These are phyloP conservation scores for Poecile montanus DNA, from an alignment of 2,797 vertebrate genomes.

Conservation along the genomic window DNA sequence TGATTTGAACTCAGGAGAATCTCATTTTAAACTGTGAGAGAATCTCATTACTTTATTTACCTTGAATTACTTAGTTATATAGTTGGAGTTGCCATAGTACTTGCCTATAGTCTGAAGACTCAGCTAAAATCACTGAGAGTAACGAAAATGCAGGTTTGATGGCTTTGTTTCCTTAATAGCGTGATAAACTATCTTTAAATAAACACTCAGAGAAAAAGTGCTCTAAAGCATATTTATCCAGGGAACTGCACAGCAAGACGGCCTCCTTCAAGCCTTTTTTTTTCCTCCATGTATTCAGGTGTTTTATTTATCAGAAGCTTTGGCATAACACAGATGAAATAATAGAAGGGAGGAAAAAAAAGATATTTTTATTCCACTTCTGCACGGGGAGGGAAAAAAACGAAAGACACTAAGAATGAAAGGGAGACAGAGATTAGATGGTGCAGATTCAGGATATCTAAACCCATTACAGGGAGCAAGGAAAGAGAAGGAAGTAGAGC, in stretches of 20 bases:
- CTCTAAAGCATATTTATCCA: not conserved
- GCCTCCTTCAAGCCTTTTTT: not conserved
- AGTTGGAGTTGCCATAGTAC: not conserved
- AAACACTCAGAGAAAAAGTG: not conserved
- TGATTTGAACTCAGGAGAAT: not conserved
- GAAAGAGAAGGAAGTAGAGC: not conserved
- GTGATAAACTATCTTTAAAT: not conserved
- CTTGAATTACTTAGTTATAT: not conserved
- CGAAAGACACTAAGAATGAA: not conserved
- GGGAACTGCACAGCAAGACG: not conserved
- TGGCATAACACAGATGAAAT: not conserved
- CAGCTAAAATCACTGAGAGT: not conserved
- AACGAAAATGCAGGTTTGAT: not conserved
- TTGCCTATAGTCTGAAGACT: not conserved
- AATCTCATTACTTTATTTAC: conserved; percentile 7
- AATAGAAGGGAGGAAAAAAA: not conserved
- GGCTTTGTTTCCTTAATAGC: not conserved
- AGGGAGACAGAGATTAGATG: not conserved
- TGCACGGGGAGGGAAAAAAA: not conserved
- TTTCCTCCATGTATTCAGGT: not conserved
- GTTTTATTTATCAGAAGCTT: not conserved
- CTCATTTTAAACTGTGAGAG: not conserved
- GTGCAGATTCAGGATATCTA: not conserved
- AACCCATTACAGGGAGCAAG: not conserved
- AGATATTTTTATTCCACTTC: not conserved